Percentiles rank a stretch among this genome's conserved stretches.
These are phyloP conservation scores for Cynodonichthys magdalenae DNA, from an alignment of 2,797 vertebrate genomes.

Conservation along the genomic window DNA sequence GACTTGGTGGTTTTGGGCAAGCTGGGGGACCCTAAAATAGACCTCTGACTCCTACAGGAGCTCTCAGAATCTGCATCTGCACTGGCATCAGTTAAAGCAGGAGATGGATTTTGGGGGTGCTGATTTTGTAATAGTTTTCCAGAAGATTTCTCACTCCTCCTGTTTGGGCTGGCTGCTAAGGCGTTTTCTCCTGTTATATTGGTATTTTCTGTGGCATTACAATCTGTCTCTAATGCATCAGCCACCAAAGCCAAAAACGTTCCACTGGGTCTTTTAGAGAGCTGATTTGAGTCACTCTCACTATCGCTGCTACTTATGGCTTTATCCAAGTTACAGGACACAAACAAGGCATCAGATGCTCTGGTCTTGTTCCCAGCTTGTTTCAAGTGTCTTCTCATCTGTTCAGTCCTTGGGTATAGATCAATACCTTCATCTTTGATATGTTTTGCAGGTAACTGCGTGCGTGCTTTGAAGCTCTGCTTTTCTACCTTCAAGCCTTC, in stretches of 20 bases:
- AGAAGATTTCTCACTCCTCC: constrained; percentile 20
- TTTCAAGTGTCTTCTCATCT: constrained; percentile 6
- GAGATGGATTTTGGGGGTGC: constrained; percentile 25
- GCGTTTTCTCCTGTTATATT: constrained; percentile 78
- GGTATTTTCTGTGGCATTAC: constrained; percentile 57
- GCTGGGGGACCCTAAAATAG: constrained; percentile 21
- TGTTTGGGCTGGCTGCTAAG: constrained; percentile 44
- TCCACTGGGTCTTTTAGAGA: constrained; percentile 58
- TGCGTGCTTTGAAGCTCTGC: background rate
- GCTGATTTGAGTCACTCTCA: constrained; percentile 53
- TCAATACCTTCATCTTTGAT: constrained; percentile 1
- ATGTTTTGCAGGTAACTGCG: constrained; percentile 14
- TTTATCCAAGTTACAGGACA: constrained; percentile 17
- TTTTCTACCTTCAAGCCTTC: constrained; percentile 27
- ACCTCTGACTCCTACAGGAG: constrained; percentile 24
- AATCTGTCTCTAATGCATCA: constrained; percentile 68
- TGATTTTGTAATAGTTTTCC: constrained; percentile 35
- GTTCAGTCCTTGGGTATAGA: constrained; percentile 1
- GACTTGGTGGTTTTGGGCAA: constrained; percentile 14
- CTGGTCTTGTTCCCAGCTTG: constrained; percentile 12
- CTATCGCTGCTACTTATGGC: constrained; percentile 6
- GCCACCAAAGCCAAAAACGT: constrained; percentile 64
- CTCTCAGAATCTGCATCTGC: constrained; percentile 48
- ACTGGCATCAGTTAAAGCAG: constrained; percentile 33
- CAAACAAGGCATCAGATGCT: constrained; percentile 9